Conservation (phyloP, 2,797 vertebrate species). For the Melopsittacus undulatus region DNA sequence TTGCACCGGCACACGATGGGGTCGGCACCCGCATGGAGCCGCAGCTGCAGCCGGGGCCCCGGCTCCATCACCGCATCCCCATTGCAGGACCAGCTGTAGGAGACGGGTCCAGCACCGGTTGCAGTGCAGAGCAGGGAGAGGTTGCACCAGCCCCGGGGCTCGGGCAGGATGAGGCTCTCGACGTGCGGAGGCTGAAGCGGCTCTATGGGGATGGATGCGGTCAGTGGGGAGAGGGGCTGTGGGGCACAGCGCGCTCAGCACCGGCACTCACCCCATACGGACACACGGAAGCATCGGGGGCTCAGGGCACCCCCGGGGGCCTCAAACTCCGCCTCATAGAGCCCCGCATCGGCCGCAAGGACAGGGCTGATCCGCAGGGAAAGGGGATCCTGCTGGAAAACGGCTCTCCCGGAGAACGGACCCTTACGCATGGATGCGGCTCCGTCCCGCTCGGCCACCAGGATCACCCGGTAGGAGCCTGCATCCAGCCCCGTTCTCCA, state of each 20-base stretch:
- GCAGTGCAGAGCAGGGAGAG: background rate
- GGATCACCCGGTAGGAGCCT: accelerated
- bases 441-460: accelerated
- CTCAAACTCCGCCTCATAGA: accelerated
- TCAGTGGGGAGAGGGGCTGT: too few species aligned
- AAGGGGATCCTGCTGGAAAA: accelerated
- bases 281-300: accelerated
- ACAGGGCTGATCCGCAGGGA: accelerated
- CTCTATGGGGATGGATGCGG: background rate
- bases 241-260: accelerated
- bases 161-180: accelerated
- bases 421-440: accelerated
- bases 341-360: accelerated
- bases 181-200: accelerated
- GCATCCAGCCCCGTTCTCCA: accelerated
- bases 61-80: accelerated
- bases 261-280: background rate
- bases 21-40: accelerated
- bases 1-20: background rate
- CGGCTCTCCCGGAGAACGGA: accelerated
- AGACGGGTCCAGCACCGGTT: accelerated
- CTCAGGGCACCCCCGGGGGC: accelerated
- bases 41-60: accelerated
- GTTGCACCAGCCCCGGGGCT: background rate
- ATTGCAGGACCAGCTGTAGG: background rate